Conservation (phyloP, 2,797 vertebrate species). For the Taeniopygia guttata region DNA sequence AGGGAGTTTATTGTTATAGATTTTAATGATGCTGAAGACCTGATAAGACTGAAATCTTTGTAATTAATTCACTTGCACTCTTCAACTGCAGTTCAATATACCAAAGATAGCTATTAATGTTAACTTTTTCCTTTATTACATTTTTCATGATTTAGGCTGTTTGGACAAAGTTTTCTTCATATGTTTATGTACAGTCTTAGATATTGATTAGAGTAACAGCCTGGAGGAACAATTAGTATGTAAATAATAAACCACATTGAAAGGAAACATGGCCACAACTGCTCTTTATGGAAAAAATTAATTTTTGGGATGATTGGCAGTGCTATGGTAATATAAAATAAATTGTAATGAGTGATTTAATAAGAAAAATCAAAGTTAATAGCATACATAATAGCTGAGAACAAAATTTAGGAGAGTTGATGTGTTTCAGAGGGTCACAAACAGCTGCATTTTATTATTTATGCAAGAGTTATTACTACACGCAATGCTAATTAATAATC, state of each 20-base stretch:
- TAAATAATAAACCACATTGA: not conserved
- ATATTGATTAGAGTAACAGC: not conserved
- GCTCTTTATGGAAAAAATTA: not conserved
- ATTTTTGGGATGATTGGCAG: not conserved
- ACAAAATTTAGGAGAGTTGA: not conserved
- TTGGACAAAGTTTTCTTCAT: not conserved
- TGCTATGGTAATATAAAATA: not conserved
- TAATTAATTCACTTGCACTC: not conserved
- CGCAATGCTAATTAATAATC: constrained; percentile 33
- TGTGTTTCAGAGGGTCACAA: constrained; percentile 6
- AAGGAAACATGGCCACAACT: not conserved
- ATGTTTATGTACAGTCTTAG: not conserved
- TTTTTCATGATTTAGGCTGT: not conserved
- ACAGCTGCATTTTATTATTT: constrained; percentile 11
- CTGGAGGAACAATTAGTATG: not conserved
- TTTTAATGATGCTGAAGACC: not conserved
- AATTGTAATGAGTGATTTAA: not conserved
- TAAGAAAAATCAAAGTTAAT: constrained; percentile 18
- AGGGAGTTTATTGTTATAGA: not conserved
- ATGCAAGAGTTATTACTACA: not conserved
- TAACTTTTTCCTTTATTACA: not conserved
- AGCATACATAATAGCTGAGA: not conserved
- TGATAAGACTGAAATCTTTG: not conserved
- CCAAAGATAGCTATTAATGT: not conserved
- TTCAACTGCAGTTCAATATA: not conserved